Percentiles rank a stretch among this genome's conserved stretches.
Conservation (phyloP, 2,888 invertebrate species). For the Invenusta paracnida region DNA sequence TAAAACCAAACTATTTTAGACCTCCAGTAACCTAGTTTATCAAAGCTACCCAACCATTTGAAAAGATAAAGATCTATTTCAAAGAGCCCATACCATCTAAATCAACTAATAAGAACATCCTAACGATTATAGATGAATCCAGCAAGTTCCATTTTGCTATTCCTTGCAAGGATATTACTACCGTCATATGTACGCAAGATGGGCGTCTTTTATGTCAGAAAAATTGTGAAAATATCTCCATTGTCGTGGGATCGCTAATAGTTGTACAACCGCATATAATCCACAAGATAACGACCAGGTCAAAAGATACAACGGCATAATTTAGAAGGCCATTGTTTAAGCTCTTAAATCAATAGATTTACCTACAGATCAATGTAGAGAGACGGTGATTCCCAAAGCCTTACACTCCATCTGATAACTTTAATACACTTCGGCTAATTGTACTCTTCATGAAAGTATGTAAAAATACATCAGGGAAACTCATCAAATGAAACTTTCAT, state of each 20-base stretch:
- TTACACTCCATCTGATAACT: too few species aligned
- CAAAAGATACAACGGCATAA: constrained; percentile 46
- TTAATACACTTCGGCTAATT: too few species aligned
- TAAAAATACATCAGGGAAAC: too few species aligned
- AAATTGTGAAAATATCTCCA: constrained; percentile 45
- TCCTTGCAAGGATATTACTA: constrained; percentile 46
- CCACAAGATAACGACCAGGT: constrained; percentile 45
- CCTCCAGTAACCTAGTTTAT: constrained; percentile 35
- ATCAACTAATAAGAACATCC: constrained; percentile 45
- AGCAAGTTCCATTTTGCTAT: constrained; percentile 48
- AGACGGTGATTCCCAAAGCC: too few species aligned
- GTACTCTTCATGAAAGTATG: too few species aligned
- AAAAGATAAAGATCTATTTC: constrained; percentile 48
- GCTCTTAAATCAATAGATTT: constrained; percentile 39
- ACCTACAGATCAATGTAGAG: too few species aligned
- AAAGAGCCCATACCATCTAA: constrained; percentile 47
- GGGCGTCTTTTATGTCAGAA: constrained; percentile 47
- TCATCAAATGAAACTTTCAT: too few species aligned
- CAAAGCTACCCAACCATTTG: constrained; percentile 47
- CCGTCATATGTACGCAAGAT: constrained; percentile 44
- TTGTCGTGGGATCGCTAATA: constrained; percentile 43
- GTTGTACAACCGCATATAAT: too few species aligned
- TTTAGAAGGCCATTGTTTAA: constrained; percentile 46
- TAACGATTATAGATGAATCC: constrained; percentile 48
- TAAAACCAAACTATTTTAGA: constrained; percentile 41